Conservation (phyloP, 1,140 invertebrate species). For the Drosophila rufa region DNA sequence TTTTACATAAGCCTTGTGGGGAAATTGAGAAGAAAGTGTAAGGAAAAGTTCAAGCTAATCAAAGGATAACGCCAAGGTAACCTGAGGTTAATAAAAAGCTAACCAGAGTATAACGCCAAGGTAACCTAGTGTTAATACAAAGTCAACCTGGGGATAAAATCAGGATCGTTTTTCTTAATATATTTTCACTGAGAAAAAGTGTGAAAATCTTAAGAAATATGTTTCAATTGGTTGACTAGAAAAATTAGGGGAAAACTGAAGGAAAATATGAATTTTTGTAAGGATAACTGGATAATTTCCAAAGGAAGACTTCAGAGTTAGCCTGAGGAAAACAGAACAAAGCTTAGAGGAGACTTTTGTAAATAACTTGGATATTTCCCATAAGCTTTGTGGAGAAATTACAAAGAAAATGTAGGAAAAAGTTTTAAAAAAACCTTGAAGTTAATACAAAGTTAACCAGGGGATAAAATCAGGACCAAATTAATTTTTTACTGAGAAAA, state of each 20-base stretch:
- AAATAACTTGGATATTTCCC: background rate
- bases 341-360: background rate
- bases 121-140: no score
- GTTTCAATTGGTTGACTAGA: background rate
- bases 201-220: background rate
- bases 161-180: no score
- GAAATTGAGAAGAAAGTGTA: no score
- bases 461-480: background rate
- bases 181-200: background rate
- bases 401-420: background rate
- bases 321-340: background rate
- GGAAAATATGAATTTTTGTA: no score
- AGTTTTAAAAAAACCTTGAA: background rate
- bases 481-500: background rate
- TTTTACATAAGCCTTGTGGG: background rate
- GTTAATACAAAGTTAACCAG: no score
- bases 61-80: no score
- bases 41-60: no score
- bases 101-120: no score
- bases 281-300: no score
- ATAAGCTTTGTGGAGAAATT: no score
- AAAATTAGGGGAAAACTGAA: no score
- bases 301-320: background rate
- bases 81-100: no score
- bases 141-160: background rate